phyloP scores from a whole-genome alignment of 2,113 vertebrate species.

The Notiomystis cincta region DNA sequence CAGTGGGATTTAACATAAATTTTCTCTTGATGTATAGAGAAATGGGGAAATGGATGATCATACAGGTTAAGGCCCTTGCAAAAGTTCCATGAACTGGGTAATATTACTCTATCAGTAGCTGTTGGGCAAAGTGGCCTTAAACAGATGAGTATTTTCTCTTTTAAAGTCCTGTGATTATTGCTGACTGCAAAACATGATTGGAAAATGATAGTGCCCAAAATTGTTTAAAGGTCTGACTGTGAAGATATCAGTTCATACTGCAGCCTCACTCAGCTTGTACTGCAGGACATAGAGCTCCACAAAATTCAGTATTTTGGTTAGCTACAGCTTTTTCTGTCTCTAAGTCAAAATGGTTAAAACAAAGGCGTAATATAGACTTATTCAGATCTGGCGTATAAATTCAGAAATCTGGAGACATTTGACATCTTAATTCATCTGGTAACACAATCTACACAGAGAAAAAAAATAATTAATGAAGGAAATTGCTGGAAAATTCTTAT shows the following conservation, averaged over 20 bases:
- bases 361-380: background rate
- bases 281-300: rapidly evolving
- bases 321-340: background rate
- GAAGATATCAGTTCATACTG: background rate
- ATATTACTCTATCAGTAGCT: background rate
- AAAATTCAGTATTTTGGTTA: background rate
- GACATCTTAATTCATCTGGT: background rate
- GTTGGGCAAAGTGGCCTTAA: background rate
- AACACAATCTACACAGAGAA: background rate
- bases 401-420: background rate
- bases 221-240: background rate
- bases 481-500: background rate
- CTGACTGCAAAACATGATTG: background rate
- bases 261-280: background rate
- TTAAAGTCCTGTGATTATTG: background rate
- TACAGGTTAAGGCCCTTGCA: background rate
- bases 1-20: background rate
- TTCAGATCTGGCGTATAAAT: background rate
- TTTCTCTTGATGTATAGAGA: background rate
- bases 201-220: background rate
- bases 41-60: background rate
- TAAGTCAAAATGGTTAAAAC: background rate
- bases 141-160: background rate
- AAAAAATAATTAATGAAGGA: background rate
- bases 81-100: background rate